Evolutionary conservation across 2,113 vertebrate species (phyloP).

Genomic region (Tenebrosternarchus preto): DNA sequence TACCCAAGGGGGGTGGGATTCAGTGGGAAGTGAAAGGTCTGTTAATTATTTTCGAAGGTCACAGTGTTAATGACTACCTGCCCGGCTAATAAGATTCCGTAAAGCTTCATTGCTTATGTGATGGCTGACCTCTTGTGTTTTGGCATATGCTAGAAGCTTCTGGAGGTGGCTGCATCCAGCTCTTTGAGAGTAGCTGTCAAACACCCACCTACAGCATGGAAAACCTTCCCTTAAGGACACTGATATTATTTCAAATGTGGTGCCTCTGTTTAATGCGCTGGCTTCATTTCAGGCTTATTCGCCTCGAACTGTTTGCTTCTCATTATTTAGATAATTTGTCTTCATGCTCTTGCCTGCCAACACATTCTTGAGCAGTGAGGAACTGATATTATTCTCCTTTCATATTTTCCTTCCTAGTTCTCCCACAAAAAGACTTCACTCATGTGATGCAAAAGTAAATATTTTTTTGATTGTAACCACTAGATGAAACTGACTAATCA

Average conservation of each 20-base stretch:
- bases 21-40: slow-evolving; percentile 51
- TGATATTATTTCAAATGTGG: slow-evolving; percentile 34
- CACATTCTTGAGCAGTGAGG: slow-evolving; percentile 23
- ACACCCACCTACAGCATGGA: slow-evolving; percentile 9
- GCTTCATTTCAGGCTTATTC: slow-evolving; percentile 30
- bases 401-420: background rate
- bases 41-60: slow-evolving; percentile 85
- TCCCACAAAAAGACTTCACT: background rate
- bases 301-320: slow-evolving; percentile 36
- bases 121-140: slow-evolving; percentile 36
- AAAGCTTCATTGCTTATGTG: slow-evolving; percentile 65
- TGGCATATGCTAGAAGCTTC: slow-evolving; percentile 29
- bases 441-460: background rate
- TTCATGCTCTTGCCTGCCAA: slow-evolving; percentile 37
- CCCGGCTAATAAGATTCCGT: slow-evolving; percentile 81
- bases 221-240: slow-evolving; percentile 6
- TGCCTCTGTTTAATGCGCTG: slow-evolving; percentile 20
- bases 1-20: background rate
- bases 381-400: background rate
- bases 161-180: slow-evolving; percentile 21
- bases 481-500: background rate
- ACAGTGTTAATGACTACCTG: slow-evolving; percentile 80
- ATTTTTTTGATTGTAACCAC: background rate
- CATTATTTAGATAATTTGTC: slow-evolving; percentile 43
- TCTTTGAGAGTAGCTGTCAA: background rate